Percentiles rank a stretch among this genome's conserved stretches.
These are phyloP conservation scores for Pomacea canaliculata DNA, from an alignment of 2,888 invertebrate genomes.

Conservation along the genomic window DNA sequence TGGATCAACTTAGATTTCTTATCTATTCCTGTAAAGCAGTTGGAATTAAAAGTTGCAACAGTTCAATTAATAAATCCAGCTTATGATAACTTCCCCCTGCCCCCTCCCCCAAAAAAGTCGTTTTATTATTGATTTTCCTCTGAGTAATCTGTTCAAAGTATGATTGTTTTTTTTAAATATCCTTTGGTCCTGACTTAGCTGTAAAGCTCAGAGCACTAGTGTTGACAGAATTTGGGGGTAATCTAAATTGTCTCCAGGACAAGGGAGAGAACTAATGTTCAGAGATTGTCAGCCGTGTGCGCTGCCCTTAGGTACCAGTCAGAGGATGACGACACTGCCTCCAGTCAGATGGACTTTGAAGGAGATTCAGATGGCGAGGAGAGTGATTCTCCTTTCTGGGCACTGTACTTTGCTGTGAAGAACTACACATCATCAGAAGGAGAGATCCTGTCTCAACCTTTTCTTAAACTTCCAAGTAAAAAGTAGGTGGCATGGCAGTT, in stretches of 20 bases:
- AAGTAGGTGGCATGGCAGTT: slow-evolving; percentile 49
- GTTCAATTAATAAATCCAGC: too few species aligned
- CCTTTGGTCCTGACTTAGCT: too few species aligned
- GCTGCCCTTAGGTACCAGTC: slow-evolving; percentile 52
- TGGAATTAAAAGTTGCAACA: too few species aligned
- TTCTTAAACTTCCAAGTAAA: slow-evolving; percentile 89
- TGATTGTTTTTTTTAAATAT: too few species aligned
- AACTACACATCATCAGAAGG: slow-evolving; percentile 73
- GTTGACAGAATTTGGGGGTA: too few species aligned
- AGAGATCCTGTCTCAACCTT: slow-evolving; percentile 88
- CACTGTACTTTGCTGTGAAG: slow-evolving; percentile 85
- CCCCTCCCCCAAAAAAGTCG: too few species aligned
- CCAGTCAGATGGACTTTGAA: slow-evolving; percentile 53
- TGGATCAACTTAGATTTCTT: too few species aligned
- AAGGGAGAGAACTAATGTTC: slow-evolving; percentile 41
- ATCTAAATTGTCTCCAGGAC: slow-evolving; percentile 24
- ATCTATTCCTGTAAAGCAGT: too few species aligned
- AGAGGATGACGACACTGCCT: slow-evolving; percentile 44
- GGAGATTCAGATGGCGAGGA: slow-evolving; percentile 75
- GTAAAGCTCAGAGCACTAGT: too few species aligned
- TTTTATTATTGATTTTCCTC: too few species aligned
- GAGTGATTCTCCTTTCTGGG: slow-evolving; percentile 80
- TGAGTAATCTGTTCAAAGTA: too few species aligned
- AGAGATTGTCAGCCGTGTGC: slow-evolving; percentile 56
- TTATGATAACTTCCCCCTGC: too few species aligned